Evolutionary conservation across 1,140 invertebrate species (phyloP), one percentile per base, ranked within the genome.

Genomic region (Dolichoris vasculosae): DNA sequence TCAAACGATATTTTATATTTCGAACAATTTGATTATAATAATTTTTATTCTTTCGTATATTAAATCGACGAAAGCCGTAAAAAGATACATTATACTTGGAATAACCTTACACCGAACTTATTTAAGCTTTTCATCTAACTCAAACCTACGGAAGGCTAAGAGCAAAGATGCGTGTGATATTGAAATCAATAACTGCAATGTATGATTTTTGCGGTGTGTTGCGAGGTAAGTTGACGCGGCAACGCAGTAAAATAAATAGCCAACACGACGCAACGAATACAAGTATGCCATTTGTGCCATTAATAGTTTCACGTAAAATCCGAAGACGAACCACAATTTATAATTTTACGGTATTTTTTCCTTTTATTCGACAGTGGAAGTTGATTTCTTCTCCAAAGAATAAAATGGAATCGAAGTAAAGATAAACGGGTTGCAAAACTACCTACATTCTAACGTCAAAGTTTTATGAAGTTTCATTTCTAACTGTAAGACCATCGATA

Each of bases 181-280:
- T n/a, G 26, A 55, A 82, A 82, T 82, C 80, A 69, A 82, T 82
- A 82, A 82, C 67, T 43, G 43, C 67, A 40, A 55, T 43, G 80
- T 82, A 38, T 59, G 48, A 67, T 51, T 48, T 71, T 82, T 73
- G 48, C 67, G 46, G 80, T 46, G 46, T 26, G 30, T 55, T n/a
- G 67, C 80, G 63, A n/a, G 32, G 35, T n/a, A 23, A 26, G 35
- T 26, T 35, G 51, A 78, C 30, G 6, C 32, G 2, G 3, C 40
- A 15, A 2, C 32, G 30, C 46, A 51, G 2, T 51, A 46, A 43
- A 46, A n/a, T n/a, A 77, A 77, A 77, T 51, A 77, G 32, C 51
- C 3, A 51, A 38, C 23, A 0, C 15, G 23, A n/a, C 43, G 20
- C 35, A 13, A 82, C 67, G 55, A 51, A 23, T 13, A 59, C 23